Conservation (phyloP, 2,797 vertebrate species). For the Phoebastria nigripes region DNA sequence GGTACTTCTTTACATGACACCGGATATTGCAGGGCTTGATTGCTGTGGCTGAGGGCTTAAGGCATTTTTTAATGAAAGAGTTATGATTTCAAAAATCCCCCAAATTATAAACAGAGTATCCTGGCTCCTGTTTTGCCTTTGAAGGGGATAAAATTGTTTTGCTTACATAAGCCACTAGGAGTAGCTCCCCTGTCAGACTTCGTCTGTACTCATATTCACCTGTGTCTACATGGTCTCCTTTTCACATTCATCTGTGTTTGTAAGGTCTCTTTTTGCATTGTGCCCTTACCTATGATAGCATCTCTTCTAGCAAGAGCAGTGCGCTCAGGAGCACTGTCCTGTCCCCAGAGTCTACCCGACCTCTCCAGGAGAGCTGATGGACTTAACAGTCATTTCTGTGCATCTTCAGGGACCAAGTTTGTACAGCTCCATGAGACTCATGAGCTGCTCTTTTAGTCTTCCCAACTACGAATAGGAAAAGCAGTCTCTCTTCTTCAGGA, state of each 20-base stretch:
- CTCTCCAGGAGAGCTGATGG: not conserved
- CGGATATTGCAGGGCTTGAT: conserved; percentile 56
- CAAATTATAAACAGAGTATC: conserved; percentile 56
- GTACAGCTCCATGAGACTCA: not conserved
- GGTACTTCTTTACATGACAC: conserved; percentile 44
- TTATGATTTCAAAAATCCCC: conserved; percentile 72
- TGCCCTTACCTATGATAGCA: not conserved
- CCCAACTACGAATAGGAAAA: not conserved
- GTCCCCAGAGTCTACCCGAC: not conserved
- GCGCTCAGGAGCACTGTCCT: not conserved
- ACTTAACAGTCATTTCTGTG: not conserved
- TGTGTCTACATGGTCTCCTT: not conserved
- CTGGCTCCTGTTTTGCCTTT: conserved; percentile 40
- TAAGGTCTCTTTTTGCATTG: not conserved
- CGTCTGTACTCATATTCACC: not conserved
- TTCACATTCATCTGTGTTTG: not conserved
- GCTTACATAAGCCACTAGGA: not conserved
- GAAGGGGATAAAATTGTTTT: conserved; percentile 38
- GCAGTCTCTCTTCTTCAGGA: not conserved
- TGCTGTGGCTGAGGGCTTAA: conserved; percentile 61
- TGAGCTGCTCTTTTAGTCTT: not conserved
- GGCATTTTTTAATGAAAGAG: conserved; percentile 70
- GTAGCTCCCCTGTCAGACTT: not conserved
- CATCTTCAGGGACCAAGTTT: not conserved
- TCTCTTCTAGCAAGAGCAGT: not conserved